Conservation (phyloP, 2,113 vertebrate species). For the Speoplatyrhinus poulsoni region DNA sequence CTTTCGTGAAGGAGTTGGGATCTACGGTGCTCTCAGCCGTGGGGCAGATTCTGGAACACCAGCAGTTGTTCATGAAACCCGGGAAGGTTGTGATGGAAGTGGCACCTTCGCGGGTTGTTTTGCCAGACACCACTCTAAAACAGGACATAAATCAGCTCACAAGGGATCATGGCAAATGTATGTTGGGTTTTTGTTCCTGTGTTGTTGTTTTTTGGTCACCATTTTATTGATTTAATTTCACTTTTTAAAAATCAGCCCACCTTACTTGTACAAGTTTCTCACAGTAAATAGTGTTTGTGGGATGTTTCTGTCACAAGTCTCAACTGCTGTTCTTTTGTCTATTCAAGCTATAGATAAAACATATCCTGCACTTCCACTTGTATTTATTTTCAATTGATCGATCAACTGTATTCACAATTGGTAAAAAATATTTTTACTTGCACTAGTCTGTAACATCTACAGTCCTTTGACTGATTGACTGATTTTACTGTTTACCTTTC, state of each 20-base stretch:
- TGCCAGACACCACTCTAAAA: not conserved
- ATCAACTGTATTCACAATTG: not conserved
- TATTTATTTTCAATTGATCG: constrained; percentile 6
- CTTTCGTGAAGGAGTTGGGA: constrained; percentile 21
- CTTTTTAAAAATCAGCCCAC: constrained; percentile 48
- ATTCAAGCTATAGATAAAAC: constrained; percentile 74
- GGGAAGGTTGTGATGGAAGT: constrained; percentile 12
- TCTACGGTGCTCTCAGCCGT: constrained; percentile 20
- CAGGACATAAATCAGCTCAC: constrained; percentile 26
- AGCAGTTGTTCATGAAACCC: constrained; percentile 53
- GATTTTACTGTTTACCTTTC: no score
- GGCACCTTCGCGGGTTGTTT: constrained; percentile 13
- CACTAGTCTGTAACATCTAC: no score
- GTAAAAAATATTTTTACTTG: no score
- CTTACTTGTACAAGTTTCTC: constrained; percentile 32
- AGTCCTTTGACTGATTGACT: no score
- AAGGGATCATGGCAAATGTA: constrained; percentile 41
- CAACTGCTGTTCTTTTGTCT: constrained; percentile 80
- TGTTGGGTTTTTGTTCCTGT: not conserved
- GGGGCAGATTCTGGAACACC: constrained; percentile 50
- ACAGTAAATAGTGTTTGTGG: constrained; percentile 52
- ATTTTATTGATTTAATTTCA: constrained; percentile 35
- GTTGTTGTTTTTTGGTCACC: constrained; percentile 25
- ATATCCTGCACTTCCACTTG: constrained; percentile 9
- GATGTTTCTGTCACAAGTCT: constrained; percentile 46